These are phyloP conservation scores for Imbricaverruca yamaguchii DNA, from an alignment of 2,888 invertebrate species.

Conservation along the genomic window DNA sequence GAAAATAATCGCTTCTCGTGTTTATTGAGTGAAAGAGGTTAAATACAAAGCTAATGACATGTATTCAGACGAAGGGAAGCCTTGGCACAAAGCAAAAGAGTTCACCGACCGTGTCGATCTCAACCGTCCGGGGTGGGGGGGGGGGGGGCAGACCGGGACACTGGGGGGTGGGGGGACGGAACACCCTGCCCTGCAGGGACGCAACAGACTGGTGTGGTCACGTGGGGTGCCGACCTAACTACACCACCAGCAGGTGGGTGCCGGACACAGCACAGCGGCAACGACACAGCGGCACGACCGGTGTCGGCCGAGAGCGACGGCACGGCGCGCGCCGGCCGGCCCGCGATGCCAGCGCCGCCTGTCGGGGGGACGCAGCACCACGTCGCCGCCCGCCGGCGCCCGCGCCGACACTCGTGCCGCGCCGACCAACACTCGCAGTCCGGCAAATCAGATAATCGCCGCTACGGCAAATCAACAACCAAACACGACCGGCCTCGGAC, in stretches of 20 bases:
- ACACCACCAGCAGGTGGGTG: not conserved
- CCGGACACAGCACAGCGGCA: not conserved
- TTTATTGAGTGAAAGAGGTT: slow-evolving; percentile 21
- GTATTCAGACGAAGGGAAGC: slow-evolving; percentile 11
- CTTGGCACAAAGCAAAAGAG: slow-evolving; percentile 19
- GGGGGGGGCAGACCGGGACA: not conserved
- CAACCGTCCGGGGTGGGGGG: not conserved
- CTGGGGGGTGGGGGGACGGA: not conserved
- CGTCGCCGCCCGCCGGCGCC: not conserved
- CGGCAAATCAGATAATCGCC: not conserved
- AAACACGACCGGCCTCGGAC: not conserved
- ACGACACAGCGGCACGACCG: not conserved
- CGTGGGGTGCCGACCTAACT: slow-evolving; percentile 1
- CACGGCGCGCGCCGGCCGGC: not conserved
- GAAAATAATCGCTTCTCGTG: slow-evolving; percentile 11
- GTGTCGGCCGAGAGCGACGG: too few relatives aligned
- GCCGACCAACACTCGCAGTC: not conserved
- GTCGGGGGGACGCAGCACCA: not conserved
- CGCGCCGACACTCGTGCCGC: not conserved
- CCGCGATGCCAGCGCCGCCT: too few relatives aligned
- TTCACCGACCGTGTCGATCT: too few relatives aligned
- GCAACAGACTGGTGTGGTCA: not conserved
- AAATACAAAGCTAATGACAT: slow-evolving; percentile 15
- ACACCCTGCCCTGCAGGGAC: not conserved
- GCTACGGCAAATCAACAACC: not conserved